phyloP scores from a whole-genome alignment of 2,113 vertebrate genomes.

The Leuciscus idus region DNA sequence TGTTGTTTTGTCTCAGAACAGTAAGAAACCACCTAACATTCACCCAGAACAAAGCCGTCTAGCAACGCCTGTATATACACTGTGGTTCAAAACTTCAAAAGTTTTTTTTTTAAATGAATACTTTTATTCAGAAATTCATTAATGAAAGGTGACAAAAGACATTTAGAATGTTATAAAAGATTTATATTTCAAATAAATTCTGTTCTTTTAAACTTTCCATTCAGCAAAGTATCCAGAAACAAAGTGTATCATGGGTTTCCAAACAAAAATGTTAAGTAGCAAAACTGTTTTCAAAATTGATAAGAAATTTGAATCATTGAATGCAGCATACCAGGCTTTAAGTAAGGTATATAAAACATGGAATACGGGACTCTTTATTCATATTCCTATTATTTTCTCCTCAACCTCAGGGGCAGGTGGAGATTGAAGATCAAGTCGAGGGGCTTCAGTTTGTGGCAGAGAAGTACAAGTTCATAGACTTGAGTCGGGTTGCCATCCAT shows the following conservation, averaged over 20 bases:
- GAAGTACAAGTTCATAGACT: conserved; percentile 93
- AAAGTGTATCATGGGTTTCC: no score
- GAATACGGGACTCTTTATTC: background rate
- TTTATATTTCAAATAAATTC: background rate
- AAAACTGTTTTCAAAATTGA: no score
- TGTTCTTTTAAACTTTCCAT: background rate
- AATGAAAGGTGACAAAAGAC: background rate
- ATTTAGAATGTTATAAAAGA: background rate
- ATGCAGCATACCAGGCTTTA: background rate
- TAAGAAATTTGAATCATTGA: background rate
- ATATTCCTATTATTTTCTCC: background rate
- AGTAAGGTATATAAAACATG: background rate
- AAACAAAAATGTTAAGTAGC: no score
- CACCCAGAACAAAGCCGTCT: no score
- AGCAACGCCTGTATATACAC: background rate
- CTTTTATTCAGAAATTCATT: background rate
- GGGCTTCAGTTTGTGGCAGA: conserved; percentile 92
- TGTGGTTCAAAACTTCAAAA: no score
- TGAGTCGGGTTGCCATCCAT: conserved; percentile 93
- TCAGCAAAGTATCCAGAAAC: no score
- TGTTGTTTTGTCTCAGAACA: no score
- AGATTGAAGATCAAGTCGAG: conserved; percentile 98
- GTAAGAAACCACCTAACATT: no score
- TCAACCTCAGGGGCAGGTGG: conserved; percentile 87
- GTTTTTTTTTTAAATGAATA: background rate